These are phyloP conservation scores for Protonemura montana DNA, from an alignment of 2,888 invertebrate species.

Conservation along the genomic window DNA sequence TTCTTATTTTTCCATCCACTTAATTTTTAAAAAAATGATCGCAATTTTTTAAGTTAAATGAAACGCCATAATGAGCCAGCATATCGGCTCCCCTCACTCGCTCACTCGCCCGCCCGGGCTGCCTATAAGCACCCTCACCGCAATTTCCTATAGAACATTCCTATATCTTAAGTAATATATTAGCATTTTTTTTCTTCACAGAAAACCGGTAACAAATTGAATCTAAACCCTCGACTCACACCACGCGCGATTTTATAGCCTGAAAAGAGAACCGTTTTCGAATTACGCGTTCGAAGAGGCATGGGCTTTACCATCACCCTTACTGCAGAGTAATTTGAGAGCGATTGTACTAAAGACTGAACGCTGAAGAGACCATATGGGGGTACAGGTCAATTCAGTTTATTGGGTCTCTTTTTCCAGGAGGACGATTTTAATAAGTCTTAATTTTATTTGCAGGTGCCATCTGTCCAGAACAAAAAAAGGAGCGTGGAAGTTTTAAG, in stretches of 20 bases:
- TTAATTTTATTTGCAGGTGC: too few relatives aligned
- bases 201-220: constrained; percentile 47
- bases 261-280: constrained; percentile 39
- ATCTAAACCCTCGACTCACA: constrained; percentile 45
- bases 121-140: constrained; percentile 30
- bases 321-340: too few relatives aligned
- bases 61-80: constrained; percentile 51
- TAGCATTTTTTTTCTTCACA: constrained; percentile 40
- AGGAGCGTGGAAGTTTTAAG: too few relatives aligned
- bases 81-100: constrained; percentile 42
- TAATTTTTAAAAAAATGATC: constrained; percentile 51
- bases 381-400: too few relatives aligned
- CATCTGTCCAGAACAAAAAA: too few relatives aligned
- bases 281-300: constrained; percentile 39
- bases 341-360: neutral
- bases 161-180: constrained; percentile 45
- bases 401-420: too few relatives aligned
- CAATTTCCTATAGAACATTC: constrained; percentile 45
- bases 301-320: neutral
- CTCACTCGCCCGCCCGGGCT: constrained; percentile 24
- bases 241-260: constrained; percentile 48
- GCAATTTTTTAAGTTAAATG: constrained; percentile 51
- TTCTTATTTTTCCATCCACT: constrained; percentile 48
- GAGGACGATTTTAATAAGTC: too few relatives aligned
- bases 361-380: neutral